These are phyloP conservation scores for Cantharis nigra DNA, from an alignment of 2,888 invertebrate species.

Conservation along the genomic window DNA sequence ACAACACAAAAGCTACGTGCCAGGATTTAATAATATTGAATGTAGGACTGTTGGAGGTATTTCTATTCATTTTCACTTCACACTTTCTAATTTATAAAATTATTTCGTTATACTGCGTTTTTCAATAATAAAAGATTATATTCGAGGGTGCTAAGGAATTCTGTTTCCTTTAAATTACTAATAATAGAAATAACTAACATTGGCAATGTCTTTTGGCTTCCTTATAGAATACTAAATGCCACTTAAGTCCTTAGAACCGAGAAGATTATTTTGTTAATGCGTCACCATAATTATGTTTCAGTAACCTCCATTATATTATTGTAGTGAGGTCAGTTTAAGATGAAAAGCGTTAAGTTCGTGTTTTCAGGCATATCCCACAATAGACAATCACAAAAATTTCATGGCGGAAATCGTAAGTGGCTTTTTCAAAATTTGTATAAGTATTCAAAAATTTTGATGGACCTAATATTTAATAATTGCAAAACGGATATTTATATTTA, in stretches of 20 bases:
- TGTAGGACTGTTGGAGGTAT: conserved; percentile 20
- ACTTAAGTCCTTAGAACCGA: not conserved
- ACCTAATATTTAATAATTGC: not conserved
- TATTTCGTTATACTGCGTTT: not conserved
- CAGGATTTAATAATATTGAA: conserved; percentile 22
- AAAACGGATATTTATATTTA: not conserved
- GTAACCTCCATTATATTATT: not conserved
- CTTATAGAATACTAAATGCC: not conserved
- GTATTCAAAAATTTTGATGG: not conserved
- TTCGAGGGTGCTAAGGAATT: not conserved
- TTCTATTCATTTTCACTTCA: not conserved
- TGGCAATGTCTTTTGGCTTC: not conserved
- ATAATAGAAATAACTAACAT: not conserved
- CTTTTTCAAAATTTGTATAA: not conserved
- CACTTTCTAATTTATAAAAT: not conserved
- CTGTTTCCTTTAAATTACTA: not conserved
- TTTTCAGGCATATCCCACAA: not conserved
- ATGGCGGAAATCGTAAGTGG: not conserved
- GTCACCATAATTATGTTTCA: not conserved
- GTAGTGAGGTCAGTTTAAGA: not conserved
- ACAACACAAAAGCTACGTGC: conserved; percentile 29
- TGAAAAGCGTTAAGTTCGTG: not conserved
- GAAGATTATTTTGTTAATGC: not conserved
- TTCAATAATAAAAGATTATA: not conserved
- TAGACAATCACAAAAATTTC: not conserved